These are phyloP conservation scores for Celastrina argiolus DNA, from an alignment of 2,888 invertebrate species.

Conservation along the genomic window DNA sequence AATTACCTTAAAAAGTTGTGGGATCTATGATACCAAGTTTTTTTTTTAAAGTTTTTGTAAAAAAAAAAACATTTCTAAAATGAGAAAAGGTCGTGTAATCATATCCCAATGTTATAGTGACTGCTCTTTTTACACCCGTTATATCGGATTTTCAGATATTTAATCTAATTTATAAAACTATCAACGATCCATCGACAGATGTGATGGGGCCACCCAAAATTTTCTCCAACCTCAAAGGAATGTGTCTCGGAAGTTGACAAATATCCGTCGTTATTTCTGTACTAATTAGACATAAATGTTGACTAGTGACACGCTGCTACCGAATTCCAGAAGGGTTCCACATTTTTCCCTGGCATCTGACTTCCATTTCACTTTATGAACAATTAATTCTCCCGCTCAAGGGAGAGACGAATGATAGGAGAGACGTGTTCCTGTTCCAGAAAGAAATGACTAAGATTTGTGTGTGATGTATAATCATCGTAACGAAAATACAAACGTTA, in stretches of 20 bases:
- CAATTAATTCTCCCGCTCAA: not conserved
- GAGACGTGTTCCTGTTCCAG: too few relatives aligned
- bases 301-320: constrained; percentile 47
- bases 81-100: too few relatives aligned
- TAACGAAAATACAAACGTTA: too few relatives aligned
- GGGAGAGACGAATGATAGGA: not conserved
- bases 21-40: too few relatives aligned
- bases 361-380: constrained; percentile 2
- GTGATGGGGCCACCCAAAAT: not conserved
- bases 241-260: constrained; percentile 75
- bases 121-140: too few relatives aligned
- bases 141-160: not conserved
- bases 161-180: not conserved
- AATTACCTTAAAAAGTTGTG: not conserved
- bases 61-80: too few relatives aligned
- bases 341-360: constrained; percentile 7
- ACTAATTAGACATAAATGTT: constrained; percentile 71
- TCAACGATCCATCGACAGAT: not conserved
- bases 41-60: too few relatives aligned
- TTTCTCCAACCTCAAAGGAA: constrained; percentile 58
- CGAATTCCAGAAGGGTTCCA: constrained; percentile 20
- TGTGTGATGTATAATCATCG: too few relatives aligned
- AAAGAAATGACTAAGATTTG: too few relatives aligned
- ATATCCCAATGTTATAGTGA: too few relatives aligned
- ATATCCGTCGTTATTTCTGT: constrained; percentile 72